A percentile compares a stretch with the other conserved stretches of the same genome.
Conservation (phyloP, 2,113 vertebrate genomes). For the Anas platyrhynchos region DNA sequence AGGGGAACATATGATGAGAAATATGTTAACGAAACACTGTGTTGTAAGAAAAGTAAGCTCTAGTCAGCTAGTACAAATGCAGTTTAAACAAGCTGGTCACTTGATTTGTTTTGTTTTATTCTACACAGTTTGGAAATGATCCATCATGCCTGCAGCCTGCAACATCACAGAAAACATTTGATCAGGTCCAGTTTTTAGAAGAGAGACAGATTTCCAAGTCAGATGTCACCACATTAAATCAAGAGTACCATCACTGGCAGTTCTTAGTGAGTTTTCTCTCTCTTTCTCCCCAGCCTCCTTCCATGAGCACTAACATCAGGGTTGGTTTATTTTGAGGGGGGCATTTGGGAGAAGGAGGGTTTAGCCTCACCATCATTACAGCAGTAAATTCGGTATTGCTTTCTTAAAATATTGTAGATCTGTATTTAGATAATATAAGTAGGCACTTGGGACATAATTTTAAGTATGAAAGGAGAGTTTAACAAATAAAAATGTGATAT, state of each 20-base stretch:
- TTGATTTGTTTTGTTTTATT: background rate
- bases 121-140: slow-evolving; percentile 79
- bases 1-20: background rate
- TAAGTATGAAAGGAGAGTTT: background rate
- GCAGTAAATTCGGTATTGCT: background rate
- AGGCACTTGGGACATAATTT: background rate
- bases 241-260: slow-evolving; percentile 57
- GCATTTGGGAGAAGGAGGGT: background rate
- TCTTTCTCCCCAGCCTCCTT: background rate
- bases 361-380: background rate
- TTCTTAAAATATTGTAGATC: background rate
- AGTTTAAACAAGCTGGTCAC: background rate
- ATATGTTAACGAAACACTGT: background rate
- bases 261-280: slow-evolving; percentile 75
- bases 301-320: no score
- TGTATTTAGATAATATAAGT: accelerated
- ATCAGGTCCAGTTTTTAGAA: slow-evolving; percentile 65
- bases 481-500: background rate
- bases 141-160: slow-evolving; percentile 63
- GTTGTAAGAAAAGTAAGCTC: background rate
- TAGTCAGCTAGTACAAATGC: background rate
- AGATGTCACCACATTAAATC: slow-evolving; percentile 62
- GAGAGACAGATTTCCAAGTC: slow-evolving; percentile 47
- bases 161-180: slow-evolving; percentile 43
- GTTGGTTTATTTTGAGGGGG: background rate